These are phyloP conservation scores for Pollachius pollachius DNA, from an alignment of 2,113 vertebrate genomes.

Conservation along the genomic window DNA sequence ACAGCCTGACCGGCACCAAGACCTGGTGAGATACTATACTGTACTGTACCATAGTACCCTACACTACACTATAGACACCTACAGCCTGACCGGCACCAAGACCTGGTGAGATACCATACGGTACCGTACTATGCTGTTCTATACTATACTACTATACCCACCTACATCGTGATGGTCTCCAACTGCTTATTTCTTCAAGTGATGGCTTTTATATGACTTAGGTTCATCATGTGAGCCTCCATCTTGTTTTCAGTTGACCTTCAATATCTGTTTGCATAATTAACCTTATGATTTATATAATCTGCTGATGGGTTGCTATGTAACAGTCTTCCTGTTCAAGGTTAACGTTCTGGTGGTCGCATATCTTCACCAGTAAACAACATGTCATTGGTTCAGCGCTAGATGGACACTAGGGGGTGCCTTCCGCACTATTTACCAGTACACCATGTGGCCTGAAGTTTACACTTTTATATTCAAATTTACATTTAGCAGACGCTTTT, in stretches of 20 bases:
- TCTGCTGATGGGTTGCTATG: background rate
- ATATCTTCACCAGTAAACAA: conserved; percentile 1
- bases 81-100: conserved; percentile 78
- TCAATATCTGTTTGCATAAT: too few species aligned
- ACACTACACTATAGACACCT: conserved; percentile 55
- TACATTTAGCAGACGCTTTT: too few species aligned
- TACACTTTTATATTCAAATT: too few species aligned
- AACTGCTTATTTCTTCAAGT: background rate
- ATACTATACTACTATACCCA: conserved; percentile 32
- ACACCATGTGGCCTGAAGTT: too few species aligned
- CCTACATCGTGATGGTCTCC: conserved; percentile 57
- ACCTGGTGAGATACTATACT: conserved; percentile 75
- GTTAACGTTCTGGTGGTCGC: background rate
- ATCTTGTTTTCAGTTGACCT: too few species aligned
- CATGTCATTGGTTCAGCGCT: background rate
- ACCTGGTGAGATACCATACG: conserved; percentile 70
- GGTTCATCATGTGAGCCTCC: too few species aligned
- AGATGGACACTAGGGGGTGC: conserved; percentile 46
- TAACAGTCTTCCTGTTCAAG: conserved; percentile 1
- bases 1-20: conserved; percentile 82
- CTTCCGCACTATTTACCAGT: conserved; percentile 1
- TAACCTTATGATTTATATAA: too few species aligned
- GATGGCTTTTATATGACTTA: background rate
- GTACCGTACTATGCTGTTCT: background rate
- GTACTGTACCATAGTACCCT: too few species aligned